Base-by-base conservation (phyloP, 2,797 vertebrate genomes). In the Graptemys geographica region DNA sequence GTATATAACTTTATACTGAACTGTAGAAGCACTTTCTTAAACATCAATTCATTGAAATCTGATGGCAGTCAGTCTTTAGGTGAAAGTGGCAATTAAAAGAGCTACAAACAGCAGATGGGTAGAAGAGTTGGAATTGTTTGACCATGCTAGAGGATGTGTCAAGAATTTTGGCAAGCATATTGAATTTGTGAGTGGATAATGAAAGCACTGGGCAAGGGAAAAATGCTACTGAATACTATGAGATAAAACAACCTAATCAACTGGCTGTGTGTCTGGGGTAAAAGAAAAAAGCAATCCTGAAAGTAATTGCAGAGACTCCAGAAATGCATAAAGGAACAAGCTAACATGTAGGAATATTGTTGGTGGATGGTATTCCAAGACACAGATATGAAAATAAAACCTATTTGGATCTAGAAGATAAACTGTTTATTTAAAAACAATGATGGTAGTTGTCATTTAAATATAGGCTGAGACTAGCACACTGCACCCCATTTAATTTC, bases 61-160 rank as follows among this genome's bases (percentile, higher is more conserved):
- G 52, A 81, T 86, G 90, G 80, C 72, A 90, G 94, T 83, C 93
- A 69, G 37, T 96, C 83, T 96, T 96, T 81, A 91, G 83, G 41
- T 81, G 79, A 94, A 94, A 95, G 37, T 89, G 87, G 86, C 72
- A 96, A 94, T 95, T 88, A 72, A 47, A 91, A 95, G 56, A 93
- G 84, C 23, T 96, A 57, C 88, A 95, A 88, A 92, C 55, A 96
- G 44, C 82, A 97, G 83, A 82, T 81, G 52, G 19, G 21, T 47
- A 72, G 47, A 95, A 87, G 74, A 95, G 80, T 89, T 94, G 92
- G 51, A 92, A 95, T 96, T 96, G 74, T 72, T 93, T 92, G 65
- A 79, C 76, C 33, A 11, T 91, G 72, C 4, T 44, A 88, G 47
- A 86, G 56, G 31, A 81, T 90, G 25, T 21, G 13, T 76, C 95